Base-by-base conservation (phyloP, 2,113 vertebrate genomes). In the Ceuthmochares aereus region DNA sequence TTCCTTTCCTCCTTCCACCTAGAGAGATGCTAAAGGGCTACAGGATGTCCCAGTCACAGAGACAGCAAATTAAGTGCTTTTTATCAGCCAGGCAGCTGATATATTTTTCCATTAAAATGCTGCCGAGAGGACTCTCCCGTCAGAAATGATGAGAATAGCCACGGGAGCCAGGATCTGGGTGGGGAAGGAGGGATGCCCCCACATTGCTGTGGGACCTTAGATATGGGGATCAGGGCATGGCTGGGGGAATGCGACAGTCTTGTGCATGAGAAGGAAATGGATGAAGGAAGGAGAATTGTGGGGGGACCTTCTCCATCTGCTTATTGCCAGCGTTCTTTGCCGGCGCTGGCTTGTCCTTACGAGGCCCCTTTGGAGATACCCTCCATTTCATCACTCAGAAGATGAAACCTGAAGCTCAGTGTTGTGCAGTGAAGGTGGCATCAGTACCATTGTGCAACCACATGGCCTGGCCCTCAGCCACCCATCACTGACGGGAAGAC, bases 341-440 rank as follows among this genome's bases (percentile, higher is more conserved):
- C 82, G 34, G 45, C 7, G 4, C 69, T 10, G 10, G 32, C 60
- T 20, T 15, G 22, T 59, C 74, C 81, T 66, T 25, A 23, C 3
- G 6, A 20, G 45, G 45, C 63, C 37, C n/a, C 22, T n/a, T 23
- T 37, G 51, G 62, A 43, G 52, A 54, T 6, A 7, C 2, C 49
- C 37, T 23, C 20, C 5, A 0, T 30, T 42, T 14, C 37, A 5
- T 6, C 9, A 56, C 14, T 4, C 11, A 2, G 27, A 5, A 36
- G 59, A 4, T 6, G 45, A 43, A 45, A 12, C 43, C 51, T 29
- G 22, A 25, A 17, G 9, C 15, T 30, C 3, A 9, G 32, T 1
- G 1, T 32, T 8, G 52, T 4, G 59, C 30, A 5, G 49, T 0
- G 9, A 14, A 63, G 75, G 23, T 8, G 68, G 25, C 34, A 17